Conservation (phyloP, 2,797 vertebrate genomes). For the Podargus strigoides region DNA sequence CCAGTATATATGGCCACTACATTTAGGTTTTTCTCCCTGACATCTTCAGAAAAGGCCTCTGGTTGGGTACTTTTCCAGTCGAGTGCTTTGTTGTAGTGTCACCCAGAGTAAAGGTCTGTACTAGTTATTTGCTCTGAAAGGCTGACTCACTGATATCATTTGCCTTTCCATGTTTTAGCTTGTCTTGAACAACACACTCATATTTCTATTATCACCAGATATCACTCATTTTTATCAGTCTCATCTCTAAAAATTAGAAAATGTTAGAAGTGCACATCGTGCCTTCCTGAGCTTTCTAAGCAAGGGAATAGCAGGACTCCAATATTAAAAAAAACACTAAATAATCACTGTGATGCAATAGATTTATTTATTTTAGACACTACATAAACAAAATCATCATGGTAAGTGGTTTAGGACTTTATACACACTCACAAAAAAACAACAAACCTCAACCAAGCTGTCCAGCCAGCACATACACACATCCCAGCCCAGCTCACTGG, state of each 20-base stretch:
- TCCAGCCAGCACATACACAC: neutral
- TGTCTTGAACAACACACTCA: neutral
- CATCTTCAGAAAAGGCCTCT: neutral
- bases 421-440: neutral
- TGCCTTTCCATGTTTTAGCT: slow-evolving; percentile 7
- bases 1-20: neutral
- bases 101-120: slow-evolving; percentile 16
- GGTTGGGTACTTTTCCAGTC: neutral
- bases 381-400: neutral
- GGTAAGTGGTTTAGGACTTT: neutral
- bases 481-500: neutral
- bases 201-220: neutral
- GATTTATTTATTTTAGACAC: neutral
- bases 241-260: neutral
- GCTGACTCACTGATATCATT: neutral
- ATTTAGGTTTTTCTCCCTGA: neutral
- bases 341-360: neutral
- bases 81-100: neutral
- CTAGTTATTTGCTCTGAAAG: neutral
- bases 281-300: neutral
- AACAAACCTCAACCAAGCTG: neutral
- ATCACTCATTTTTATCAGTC: neutral
- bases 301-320: neutral
- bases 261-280: neutral
- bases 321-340: neutral